phyloP scores from a whole-genome alignment of 2,888 invertebrate genomes.

The Diabrotica balteata region DNA sequence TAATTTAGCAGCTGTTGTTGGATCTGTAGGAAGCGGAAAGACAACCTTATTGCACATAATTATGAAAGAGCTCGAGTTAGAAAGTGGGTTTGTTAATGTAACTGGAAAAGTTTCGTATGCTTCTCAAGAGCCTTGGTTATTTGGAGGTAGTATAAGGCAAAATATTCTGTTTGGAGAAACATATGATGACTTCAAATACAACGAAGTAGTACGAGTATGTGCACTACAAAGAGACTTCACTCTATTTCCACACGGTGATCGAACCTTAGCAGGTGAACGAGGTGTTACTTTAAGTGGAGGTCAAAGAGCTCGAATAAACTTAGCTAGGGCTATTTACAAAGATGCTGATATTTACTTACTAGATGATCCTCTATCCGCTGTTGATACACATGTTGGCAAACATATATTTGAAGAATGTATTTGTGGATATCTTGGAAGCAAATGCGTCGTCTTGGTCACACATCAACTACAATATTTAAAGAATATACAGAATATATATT shows the following conservation, averaged over 20 bases:
- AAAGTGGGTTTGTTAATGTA: slow-evolving; percentile 62
- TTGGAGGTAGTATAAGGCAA: slow-evolving; percentile 82
- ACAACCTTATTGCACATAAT: slow-evolving; percentile 63
- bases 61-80: slow-evolving; percentile 74
- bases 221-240: slow-evolving; percentile 75
- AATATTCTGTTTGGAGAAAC: slow-evolving; percentile 88
- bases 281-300: slow-evolving; percentile 78
- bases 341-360: slow-evolving; percentile 84
- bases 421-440: slow-evolving; percentile 66
- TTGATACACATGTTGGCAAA: slow-evolving; percentile 86
- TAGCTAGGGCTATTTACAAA: slow-evolving; percentile 84
- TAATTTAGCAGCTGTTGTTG: slow-evolving; percentile 61
- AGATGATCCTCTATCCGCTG: slow-evolving; percentile 90
- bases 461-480: slow-evolving; percentile 73
- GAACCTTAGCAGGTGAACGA: slow-evolving; percentile 78
- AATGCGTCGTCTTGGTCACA: slow-evolving; percentile 78
- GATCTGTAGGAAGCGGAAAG: slow-evolving; percentile 72
- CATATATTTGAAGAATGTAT: slow-evolving; percentile 86
- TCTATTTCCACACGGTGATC: slow-evolving; percentile 78
- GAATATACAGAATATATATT: slow-evolving; percentile 63
- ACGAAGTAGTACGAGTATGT: slow-evolving; percentile 72
- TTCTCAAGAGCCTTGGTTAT: slow-evolving; percentile 86
- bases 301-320: slow-evolving; percentile 85
- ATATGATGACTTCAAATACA: slow-evolving; percentile 72
- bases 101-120: slow-evolving; percentile 55